Base-by-base conservation (phyloP, 2,113 vertebrate genomes). In the Grantiella picta region DNA sequence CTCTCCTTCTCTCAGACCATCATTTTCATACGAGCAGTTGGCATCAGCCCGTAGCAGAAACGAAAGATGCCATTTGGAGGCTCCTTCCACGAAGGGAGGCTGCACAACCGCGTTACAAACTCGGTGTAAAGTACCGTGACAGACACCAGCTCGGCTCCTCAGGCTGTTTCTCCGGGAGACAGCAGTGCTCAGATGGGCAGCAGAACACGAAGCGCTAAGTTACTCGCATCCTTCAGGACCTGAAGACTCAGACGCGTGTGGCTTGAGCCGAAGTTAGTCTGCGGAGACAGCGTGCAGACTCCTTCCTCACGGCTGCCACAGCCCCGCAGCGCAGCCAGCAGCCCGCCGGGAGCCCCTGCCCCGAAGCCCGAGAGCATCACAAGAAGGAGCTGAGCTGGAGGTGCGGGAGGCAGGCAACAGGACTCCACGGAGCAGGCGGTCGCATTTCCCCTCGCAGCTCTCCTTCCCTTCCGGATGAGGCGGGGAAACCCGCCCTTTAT, bases 401-500 rank as follows among this genome's bases (percentile, higher is more conserved):
- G 29, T 0, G 82, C 64, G 22, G 63, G 42, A 40, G 47, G 60
- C 69, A 3, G 52, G 18, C 22, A 60, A 14, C 25, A 10, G 69
- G 29, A n/a, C 81, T 66, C 27, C 36, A 3, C n/a, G 18, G 40
- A 65, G 59, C 90, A 11, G 71, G 66, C 88, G 31, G 11, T 11
- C 31, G 44, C 90, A 2, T 44, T 33, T 36, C 36, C 53, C 70
- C 33, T 47, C 45, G 45, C 77, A 11, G 90, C 69, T 45, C 73
- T 44, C 72, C 56, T 42, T 66, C 63, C 66, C 44, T 49, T 27
- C 92, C 78, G 49, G 59, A 49, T 27, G 1, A 61, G 78, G 84
- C 61, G 31, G 45, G 79, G 63, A 64, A 93, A 54, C 73, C 61
- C 78, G 64, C 70, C 92, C 90, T 96, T 92, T 96, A 89, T 90